A percentile compares a stretch with the other conserved stretches of the same genome.
Evolutionary conservation across 2,113 vertebrate genomes (phyloP).

Genomic region (Dolichallabes microphthalmus): DNA sequence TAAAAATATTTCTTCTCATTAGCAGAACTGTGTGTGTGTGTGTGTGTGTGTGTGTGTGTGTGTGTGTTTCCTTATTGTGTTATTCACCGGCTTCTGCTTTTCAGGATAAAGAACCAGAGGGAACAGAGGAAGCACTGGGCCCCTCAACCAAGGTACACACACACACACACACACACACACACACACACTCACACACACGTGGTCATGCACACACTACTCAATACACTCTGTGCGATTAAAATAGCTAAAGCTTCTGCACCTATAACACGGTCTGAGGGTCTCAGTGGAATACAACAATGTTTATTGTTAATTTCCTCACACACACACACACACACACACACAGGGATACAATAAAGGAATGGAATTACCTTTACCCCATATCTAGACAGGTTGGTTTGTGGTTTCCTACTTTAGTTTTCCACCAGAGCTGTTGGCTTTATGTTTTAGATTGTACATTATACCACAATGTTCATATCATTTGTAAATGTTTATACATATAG

Average conservation of each 20-base stretch:
- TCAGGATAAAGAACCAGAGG: constrained; percentile 48
- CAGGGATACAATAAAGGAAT: background rate
- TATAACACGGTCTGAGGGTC: background rate
- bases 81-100: constrained; percentile 42
- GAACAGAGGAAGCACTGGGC: constrained; percentile 45
- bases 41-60: constrained; percentile 41
- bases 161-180: constrained; percentile 22
- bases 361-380: background rate
- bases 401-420: background rate
- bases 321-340: background rate
- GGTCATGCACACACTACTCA: background rate
- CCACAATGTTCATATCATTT: background rate
- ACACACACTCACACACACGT: constrained; percentile 7
- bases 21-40: background rate
- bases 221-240: background rate
- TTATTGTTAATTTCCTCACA: background rate
- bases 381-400: background rate
- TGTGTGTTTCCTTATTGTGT: constrained; percentile 39
- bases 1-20: constrained; percentile 49
- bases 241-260: background rate
- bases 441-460: background rate
- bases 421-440: background rate
- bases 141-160: constrained; percentile 43
- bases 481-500: background rate
- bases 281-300: constrained; percentile 1